Conservation (phyloP, 1,140 invertebrate species). For the Lepidotrigona ventralis region DNA sequence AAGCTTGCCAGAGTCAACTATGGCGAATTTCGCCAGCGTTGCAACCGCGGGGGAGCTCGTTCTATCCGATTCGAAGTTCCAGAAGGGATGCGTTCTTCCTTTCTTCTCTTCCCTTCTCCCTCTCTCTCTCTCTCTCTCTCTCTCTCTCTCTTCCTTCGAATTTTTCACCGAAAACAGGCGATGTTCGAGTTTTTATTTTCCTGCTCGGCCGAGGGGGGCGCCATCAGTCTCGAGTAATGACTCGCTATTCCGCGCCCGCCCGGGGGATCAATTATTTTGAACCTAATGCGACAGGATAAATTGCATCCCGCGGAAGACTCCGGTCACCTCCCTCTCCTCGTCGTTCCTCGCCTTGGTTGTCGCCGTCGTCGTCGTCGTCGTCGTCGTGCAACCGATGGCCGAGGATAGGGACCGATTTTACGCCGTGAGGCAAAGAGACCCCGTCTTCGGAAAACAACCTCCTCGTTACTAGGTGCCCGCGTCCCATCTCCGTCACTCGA, state of each 20-base stretch:
- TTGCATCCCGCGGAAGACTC: slow-evolving; percentile 58
- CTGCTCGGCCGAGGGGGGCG: slow-evolving; percentile 41
- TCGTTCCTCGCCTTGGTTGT: neutral
- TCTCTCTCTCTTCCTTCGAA: slow-evolving; percentile 37
- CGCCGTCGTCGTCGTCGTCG: neutral
- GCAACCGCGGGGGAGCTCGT: slow-evolving; percentile 38
- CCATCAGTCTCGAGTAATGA: slow-evolving; percentile 69
- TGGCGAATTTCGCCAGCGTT: slow-evolving; percentile 34
- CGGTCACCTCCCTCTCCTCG: neutral
- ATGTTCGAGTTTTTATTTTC: slow-evolving; percentile 72
- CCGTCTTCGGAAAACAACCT: slow-evolving; percentile 55
- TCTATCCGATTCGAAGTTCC: slow-evolving; percentile 22
- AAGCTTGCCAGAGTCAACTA: neutral
- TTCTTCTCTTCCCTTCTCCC: too few species aligned
- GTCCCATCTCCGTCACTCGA: slow-evolving; percentile 30
- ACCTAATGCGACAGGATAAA: slow-evolving; percentile 71
- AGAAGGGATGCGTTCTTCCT: neutral
- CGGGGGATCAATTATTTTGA: slow-evolving; percentile 74
- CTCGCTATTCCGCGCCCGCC: slow-evolving; percentile 64
- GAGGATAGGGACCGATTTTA: slow-evolving; percentile 49
- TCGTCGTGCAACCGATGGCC: slow-evolving; percentile 1
- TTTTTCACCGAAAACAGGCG: slow-evolving; percentile 64
- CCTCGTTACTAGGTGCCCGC: slow-evolving; percentile 43
- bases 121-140: neutral
- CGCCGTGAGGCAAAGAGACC: slow-evolving; percentile 44